Evolutionary conservation across 2,113 vertebrate genomes (phyloP).

Genomic region (Austrofundulus limnaeus): DNA sequence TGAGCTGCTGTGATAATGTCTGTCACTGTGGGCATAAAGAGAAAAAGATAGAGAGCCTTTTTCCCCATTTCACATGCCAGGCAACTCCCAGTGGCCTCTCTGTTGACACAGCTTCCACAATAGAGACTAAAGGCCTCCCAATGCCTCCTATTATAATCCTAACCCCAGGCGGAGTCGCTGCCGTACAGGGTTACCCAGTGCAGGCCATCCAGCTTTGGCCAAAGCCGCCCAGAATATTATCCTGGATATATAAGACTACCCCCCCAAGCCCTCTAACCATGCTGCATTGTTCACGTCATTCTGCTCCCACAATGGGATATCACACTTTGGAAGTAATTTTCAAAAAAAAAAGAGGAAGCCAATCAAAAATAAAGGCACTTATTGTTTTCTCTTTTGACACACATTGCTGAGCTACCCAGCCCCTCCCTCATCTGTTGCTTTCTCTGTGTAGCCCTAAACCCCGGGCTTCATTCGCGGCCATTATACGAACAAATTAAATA

Average conservation of each 20-base stretch:
- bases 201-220: conserved; percentile 45
- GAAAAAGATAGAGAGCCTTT: conserved; percentile 82
- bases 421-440: conserved; percentile 78
- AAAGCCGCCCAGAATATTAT: conserved; percentile 92
- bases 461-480: conserved; percentile 92
- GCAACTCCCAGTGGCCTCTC: conserved; percentile 89
- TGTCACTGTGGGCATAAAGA: conserved; percentile 46
- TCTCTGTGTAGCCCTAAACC: conserved; percentile 68
- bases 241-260: conserved; percentile 81
- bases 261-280: conserved; percentile 65
- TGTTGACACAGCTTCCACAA: conserved; percentile 95
- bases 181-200: conserved; percentile 83
- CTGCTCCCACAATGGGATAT: conserved; percentile 93
- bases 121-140: conserved; percentile 88
- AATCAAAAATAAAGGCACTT: conserved; percentile 99
- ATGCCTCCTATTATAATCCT: conserved; percentile 91
- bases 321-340: conserved; percentile 99
- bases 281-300: conserved; percentile 92
- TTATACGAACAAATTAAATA: conserved; percentile 99
- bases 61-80: conserved; percentile 86
- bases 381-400: conserved; percentile 87
- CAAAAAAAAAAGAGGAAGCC: conserved; percentile 86
- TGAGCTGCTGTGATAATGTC: conserved; percentile 73
- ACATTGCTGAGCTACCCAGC: conserved; percentile 83
- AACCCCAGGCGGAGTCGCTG: conserved; percentile 87